Percentiles rank a stretch among this genome's conserved stretches.
Evolutionary conservation across 2,888 invertebrate species (phyloP).

Genomic region (Trilocha varians): DNA sequence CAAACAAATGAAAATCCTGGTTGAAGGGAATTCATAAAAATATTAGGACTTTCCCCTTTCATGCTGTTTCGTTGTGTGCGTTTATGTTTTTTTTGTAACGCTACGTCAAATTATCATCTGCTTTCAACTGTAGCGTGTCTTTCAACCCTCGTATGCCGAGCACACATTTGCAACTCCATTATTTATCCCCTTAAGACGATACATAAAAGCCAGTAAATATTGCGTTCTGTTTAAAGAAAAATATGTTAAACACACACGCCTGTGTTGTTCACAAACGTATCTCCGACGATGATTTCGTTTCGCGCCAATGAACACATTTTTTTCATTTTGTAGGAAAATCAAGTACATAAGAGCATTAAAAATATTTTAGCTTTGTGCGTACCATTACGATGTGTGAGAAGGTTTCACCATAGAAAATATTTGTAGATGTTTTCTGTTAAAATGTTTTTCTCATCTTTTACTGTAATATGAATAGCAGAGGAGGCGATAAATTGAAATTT

Average conservation of each 20-base stretch:
- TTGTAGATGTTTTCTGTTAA: conserved; percentile 44
- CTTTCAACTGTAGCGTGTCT: conserved; percentile 26
- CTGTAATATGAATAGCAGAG: conserved; percentile 51
- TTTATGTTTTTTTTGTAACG: conserved; percentile 20
- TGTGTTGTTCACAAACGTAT: conserved; percentile 58
- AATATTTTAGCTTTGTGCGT: conserved; percentile 41
- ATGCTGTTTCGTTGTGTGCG: conserved; percentile 8
- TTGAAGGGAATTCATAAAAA: not conserved
- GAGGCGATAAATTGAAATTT: conserved; percentile 56
- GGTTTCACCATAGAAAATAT: conserved; percentile 38
- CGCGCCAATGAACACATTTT: conserved; percentile 61
- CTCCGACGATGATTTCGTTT: conserved; percentile 57
- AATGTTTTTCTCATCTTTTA: conserved; percentile 46
- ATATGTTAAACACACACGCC: conserved; percentile 56
- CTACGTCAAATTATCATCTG: conserved; percentile 40
- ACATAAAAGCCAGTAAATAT: conserved; percentile 48
- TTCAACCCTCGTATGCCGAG: conserved; percentile 33
- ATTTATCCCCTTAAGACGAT: conserved; percentile 54
- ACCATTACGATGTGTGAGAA: conserved; percentile 31
- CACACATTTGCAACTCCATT: conserved; percentile 49
- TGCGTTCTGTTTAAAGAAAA: conserved; percentile 51
- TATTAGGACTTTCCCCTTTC: not conserved
- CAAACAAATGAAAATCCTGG: not conserved
- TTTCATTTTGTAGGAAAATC: conserved; percentile 50
- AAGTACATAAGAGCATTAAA: conserved; percentile 52